A percentile compares a stretch with the other conserved stretches of the same genome.
These are phyloP conservation scores for Dasypolia templi DNA, from an alignment of 2,888 invertebrate species.

Conservation along the genomic window DNA sequence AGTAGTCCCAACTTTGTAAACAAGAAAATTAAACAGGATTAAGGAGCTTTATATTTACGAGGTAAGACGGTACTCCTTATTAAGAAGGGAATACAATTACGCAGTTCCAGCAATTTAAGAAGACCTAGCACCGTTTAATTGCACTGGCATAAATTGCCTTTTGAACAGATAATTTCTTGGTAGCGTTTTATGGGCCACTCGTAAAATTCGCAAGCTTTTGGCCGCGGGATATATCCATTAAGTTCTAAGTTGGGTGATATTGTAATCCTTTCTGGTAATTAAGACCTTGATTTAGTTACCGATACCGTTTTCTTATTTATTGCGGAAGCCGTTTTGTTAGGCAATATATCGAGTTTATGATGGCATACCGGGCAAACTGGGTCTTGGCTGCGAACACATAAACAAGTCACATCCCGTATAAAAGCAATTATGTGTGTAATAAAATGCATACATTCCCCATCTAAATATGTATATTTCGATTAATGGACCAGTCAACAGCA, in stretches of 20 bases:
- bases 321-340: conserved; percentile 16
- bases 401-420: conserved; percentile 30
- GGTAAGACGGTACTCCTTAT: conserved; percentile 82
- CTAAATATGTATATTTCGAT: conserved; percentile 29
- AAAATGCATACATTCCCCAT: conserved; percentile 33
- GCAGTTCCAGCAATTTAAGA: conserved; percentile 84
- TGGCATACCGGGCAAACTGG: neutral
- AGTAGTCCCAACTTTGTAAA: conserved; percentile 74
- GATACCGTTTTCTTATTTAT: conserved; percentile 32
- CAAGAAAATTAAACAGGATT: conserved; percentile 83
- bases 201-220: conserved; percentile 77
- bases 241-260: conserved; percentile 60
- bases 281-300: conserved; percentile 57
- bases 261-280: conserved; percentile 61
- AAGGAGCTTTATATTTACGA: conserved; percentile 84
- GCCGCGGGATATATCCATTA: conserved; percentile 66
- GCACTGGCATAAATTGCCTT: conserved; percentile 84
- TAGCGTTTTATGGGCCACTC: conserved; percentile 76
- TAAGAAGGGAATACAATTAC: conserved; percentile 85
- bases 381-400: conserved; percentile 13
- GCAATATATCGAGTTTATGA: conserved; percentile 17
- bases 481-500: conserved; percentile 58
- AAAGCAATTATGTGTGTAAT: conserved; percentile 24
- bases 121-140: conserved; percentile 86
- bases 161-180: conserved; percentile 83